Percentiles rank a stretch among this genome's conserved stretches.
Conservation (phyloP, 2,888 invertebrate genomes). For the Drosophila melanosoma region DNA sequence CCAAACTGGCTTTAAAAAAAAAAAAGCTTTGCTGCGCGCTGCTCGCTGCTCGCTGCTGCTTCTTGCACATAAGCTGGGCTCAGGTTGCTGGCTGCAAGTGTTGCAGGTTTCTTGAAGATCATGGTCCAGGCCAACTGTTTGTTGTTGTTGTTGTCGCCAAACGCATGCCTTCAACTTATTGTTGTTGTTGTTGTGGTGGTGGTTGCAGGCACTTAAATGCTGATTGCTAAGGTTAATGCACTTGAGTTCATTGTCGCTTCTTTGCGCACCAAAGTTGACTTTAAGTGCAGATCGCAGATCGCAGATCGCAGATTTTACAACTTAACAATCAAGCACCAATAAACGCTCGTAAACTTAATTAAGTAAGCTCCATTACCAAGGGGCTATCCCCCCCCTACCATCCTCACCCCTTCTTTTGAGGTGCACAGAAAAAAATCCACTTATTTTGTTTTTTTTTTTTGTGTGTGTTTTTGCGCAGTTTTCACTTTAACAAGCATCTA, state of each 20-base stretch:
- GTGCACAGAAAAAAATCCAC: slow-evolving; percentile 1
- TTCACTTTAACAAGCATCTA: slow-evolving; percentile 59
- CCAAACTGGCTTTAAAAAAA: slow-evolving; percentile 70
- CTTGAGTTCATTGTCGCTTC: slow-evolving; percentile 82
- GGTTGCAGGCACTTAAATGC: slow-evolving; percentile 70
- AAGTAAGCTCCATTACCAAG: slow-evolving; percentile 31
- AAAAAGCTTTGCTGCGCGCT: slow-evolving; percentile 34
- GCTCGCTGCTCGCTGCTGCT: slow-evolving; percentile 24
- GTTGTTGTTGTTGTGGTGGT: slow-evolving; percentile 50
- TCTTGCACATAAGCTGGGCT: slow-evolving; percentile 49
- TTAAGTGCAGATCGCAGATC: slow-evolving; percentile 46
- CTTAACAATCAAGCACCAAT: slow-evolving; percentile 59
- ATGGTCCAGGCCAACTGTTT: slow-evolving; percentile 74
- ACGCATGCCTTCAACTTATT: slow-evolving; percentile 62
- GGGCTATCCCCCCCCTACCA: background rate
- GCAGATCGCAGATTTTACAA: slow-evolving; percentile 46
- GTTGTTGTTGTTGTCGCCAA: slow-evolving; percentile 73
- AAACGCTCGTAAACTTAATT: slow-evolving; percentile 54
- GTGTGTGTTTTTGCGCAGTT: slow-evolving; percentile 30
- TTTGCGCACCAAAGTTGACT: slow-evolving; percentile 71
- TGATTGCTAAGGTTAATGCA: slow-evolving; percentile 82
- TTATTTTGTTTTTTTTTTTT: background rate
- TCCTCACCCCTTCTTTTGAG: slow-evolving; percentile 5
- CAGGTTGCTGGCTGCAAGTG: slow-evolving; percentile 55
- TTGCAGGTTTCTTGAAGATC: slow-evolving; percentile 80